Evolutionary conservation across 2,888 invertebrate species (phyloP).

Genomic region (Latheticus oryzae): DNA sequence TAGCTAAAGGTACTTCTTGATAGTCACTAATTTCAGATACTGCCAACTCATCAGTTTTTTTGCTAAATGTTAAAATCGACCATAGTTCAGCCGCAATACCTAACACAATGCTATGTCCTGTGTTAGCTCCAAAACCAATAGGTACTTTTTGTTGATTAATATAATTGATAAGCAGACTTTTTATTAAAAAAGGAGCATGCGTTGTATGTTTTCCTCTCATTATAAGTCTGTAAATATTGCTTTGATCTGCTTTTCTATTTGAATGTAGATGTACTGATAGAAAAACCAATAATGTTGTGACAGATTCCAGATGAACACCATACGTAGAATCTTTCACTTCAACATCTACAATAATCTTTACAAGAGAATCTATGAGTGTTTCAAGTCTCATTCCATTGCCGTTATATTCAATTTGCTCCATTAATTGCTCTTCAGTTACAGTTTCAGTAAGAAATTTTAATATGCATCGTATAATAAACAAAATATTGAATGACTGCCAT

Average conservation of each 20-base stretch:
- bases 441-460: slow-evolving; percentile 92
- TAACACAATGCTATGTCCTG: slow-evolving; percentile 78
- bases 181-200: slow-evolving; percentile 82
- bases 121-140: slow-evolving; percentile 73
- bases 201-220: slow-evolving; percentile 79
- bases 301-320: slow-evolving; percentile 86
- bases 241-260: slow-evolving; percentile 73
- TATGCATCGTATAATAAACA: slow-evolving; percentile 88
- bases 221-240: slow-evolving; percentile 76
- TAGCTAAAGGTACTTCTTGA: slow-evolving; percentile 80
- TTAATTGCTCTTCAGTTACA: slow-evolving; percentile 87
- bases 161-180: slow-evolving; percentile 82
- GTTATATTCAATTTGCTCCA: slow-evolving; percentile 81
- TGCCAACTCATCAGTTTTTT: slow-evolving; percentile 61
- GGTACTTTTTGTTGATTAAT: slow-evolving; percentile 77
- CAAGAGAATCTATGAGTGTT: slow-evolving; percentile 79
- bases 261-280: slow-evolving; percentile 89
- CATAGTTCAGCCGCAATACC: slow-evolving; percentile 80
- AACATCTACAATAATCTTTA: slow-evolving; percentile 84
- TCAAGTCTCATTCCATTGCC: slow-evolving; percentile 69
- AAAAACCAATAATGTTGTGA: slow-evolving; percentile 87
- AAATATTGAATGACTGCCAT: slow-evolving; percentile 94
- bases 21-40: slow-evolving; percentile 52
- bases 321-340: slow-evolving; percentile 88
- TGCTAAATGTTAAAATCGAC: slow-evolving; percentile 80